These are phyloP conservation scores for Mesitornis unicolor DNA, from an alignment of 2,113 vertebrate species.

Conservation along the genomic window DNA sequence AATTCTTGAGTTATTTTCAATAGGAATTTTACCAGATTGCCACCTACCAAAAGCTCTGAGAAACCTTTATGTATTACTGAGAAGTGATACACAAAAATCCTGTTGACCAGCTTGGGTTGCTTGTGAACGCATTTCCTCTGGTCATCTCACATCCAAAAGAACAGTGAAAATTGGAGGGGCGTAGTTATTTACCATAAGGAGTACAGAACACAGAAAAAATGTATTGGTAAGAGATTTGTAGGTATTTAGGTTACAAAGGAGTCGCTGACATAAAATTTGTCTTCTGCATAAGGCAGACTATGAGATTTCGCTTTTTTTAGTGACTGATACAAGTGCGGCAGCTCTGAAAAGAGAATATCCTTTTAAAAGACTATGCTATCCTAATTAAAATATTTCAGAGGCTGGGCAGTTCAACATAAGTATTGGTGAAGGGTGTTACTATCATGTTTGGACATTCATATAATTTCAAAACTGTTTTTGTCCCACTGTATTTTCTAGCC, in stretches of 20 bases:
- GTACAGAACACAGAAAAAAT: background rate
- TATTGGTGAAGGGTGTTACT: background rate
- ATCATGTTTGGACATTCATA: background rate
- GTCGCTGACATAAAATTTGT: background rate
- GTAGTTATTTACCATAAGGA: accelerated
- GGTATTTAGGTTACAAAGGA: background rate
- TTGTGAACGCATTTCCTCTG: background rate
- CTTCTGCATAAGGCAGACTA: accelerated
- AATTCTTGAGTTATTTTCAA: background rate
- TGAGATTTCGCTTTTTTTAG: background rate
- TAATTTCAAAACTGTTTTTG: background rate
- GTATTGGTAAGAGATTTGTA: background rate
- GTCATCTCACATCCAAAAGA: background rate
- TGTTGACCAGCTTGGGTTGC: background rate
- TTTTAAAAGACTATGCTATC: background rate
- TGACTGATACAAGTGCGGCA: background rate
- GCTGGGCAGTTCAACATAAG: background rate
- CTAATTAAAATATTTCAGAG: background rate
- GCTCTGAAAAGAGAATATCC: background rate
- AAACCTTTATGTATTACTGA: background rate
- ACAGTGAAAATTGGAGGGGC: background rate
- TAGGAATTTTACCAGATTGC: background rate
- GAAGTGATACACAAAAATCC: background rate
- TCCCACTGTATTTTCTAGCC: background rate
- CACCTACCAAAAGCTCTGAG: background rate